Conservation (phyloP, 2,888 invertebrate species). For the Thera britannica region DNA sequence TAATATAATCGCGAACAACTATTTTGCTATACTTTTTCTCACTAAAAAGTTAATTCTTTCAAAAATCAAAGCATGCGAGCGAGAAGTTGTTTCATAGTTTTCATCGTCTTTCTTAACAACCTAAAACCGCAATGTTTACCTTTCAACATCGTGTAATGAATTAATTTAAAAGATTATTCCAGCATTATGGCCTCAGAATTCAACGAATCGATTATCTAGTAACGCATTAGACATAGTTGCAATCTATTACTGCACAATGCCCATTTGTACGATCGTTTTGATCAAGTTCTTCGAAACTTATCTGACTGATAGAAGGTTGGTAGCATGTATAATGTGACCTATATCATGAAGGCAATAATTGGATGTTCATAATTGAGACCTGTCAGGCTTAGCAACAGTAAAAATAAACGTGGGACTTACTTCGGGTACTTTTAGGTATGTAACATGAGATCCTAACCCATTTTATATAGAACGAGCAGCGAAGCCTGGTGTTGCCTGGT, state of each 20-base stretch:
- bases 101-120: not conserved
- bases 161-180: slow-evolving; percentile 11
- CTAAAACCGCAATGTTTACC: slow-evolving; percentile 2
- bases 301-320: slow-evolving; percentile 15
- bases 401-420: no score
- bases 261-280: slow-evolving; percentile 30
- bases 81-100: no score
- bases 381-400: no score
- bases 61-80: no score
- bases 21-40: no score
- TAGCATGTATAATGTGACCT: not conserved
- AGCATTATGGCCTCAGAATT: slow-evolving; percentile 40
- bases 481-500: no score
- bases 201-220: slow-evolving; percentile 49
- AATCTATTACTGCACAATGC: slow-evolving; percentile 44
- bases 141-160: slow-evolving; percentile 9
- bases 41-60: no score
- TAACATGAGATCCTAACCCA: no score
- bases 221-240: slow-evolving; percentile 43
- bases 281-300: slow-evolving; percentile 26
- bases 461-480: no score
- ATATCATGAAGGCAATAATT: not conserved
- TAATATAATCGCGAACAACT: no score
- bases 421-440: no score
- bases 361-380: no score